phyloP scores from a whole-genome alignment of 2,888 invertebrate genomes.

The Conistra vaccinii region DNA sequence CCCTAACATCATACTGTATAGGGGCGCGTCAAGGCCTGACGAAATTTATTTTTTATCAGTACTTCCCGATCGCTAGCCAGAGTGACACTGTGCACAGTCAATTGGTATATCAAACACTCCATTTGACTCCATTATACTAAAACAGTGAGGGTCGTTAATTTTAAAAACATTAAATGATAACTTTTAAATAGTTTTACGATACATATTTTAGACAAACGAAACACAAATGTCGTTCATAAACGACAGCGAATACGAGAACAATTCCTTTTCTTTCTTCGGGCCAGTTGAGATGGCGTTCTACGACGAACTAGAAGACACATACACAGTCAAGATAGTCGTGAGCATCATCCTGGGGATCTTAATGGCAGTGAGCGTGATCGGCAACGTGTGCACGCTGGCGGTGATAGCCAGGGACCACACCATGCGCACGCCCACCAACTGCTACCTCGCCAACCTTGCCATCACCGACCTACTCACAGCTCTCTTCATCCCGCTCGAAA shows the following conservation, averaged over 20 bases:
- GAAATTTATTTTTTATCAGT: slow-evolving; percentile 70
- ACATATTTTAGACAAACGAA: slow-evolving; percentile 3
- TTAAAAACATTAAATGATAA: not conserved
- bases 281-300: slow-evolving; percentile 80
- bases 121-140: slow-evolving; percentile 2
- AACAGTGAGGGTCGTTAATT: slow-evolving; percentile 13
- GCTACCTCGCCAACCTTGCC: slow-evolving; percentile 94
- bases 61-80: slow-evolving; percentile 68
- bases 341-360: slow-evolving; percentile 91
- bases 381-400: slow-evolving; percentile 94
- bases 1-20: slow-evolving; percentile 70
- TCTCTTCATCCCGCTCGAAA: slow-evolving; percentile 94
- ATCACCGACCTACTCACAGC: slow-evolving; percentile 94
- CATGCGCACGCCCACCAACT: slow-evolving; percentile 96
- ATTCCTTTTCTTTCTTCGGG: slow-evolving; percentile 81
- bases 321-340: slow-evolving; percentile 88
- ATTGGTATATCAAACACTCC: slow-evolving; percentile 23
- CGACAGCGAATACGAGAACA: slow-evolving; percentile 74
- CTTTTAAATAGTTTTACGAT: not conserved
- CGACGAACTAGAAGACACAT: slow-evolving; percentile 67
- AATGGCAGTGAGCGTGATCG: slow-evolving; percentile 93
- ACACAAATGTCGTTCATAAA: slow-evolving; percentile 61
- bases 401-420: slow-evolving; percentile 93
- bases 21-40: slow-evolving; percentile 64
- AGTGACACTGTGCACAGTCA: slow-evolving; percentile 61